Conservation (phyloP, 2,113 vertebrate species). For the Ageneiosus marmoratus region DNA sequence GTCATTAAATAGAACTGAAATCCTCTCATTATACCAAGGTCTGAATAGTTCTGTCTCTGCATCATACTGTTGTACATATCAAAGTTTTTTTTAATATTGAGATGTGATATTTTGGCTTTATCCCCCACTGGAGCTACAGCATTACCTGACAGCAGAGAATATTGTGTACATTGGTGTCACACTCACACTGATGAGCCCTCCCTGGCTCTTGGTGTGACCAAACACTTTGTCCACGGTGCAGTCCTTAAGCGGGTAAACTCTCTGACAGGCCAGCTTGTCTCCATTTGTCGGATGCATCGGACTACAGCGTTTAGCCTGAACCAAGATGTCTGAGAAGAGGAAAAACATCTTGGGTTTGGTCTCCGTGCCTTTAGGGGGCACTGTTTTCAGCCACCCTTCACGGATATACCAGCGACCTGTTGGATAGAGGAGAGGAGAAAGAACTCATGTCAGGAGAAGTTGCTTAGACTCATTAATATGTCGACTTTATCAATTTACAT, state of each 20-base stretch:
- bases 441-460: not conserved
- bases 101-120: not conserved
- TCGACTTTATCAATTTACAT: conserved; percentile 13
- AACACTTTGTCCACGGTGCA: conserved; percentile 81
- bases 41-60: not conserved
- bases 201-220: conserved; percentile 76
- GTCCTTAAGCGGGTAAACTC: conserved; percentile 77
- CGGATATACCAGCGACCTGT: conserved; percentile 72
- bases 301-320: conserved; percentile 80
- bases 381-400: conserved; percentile 75
- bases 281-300: conserved; percentile 67
- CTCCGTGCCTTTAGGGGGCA: conserved; percentile 72
- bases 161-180: not conserved
- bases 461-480: not conserved
- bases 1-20: not conserved
- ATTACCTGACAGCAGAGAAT: not conserved
- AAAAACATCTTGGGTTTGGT: conserved; percentile 82
- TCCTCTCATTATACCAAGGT: not conserved
- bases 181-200: conserved; percentile 72
- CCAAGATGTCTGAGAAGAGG: conserved; percentile 89
- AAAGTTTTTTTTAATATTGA: not conserved
- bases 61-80: not conserved
- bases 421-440: not conserved
- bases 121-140: not conserved
- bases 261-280: conserved; percentile 72